These are phyloP conservation scores for Papilio polyxenes DNA, from an alignment of 1,140 invertebrate genomes.

Conservation along the genomic window DNA sequence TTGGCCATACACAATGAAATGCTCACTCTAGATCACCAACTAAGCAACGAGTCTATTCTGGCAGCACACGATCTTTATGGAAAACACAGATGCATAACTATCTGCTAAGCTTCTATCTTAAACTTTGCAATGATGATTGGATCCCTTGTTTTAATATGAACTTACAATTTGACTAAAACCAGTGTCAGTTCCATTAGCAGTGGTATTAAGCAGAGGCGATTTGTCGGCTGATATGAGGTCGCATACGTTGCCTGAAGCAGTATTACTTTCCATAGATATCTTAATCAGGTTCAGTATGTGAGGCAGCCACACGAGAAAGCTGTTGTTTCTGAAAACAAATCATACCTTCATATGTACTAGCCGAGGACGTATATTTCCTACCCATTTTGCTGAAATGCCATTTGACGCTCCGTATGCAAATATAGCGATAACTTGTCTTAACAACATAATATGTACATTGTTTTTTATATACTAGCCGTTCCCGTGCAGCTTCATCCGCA, in stretches of 20 bases:
- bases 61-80: too few relatives aligned
- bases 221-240: constrained; percentile 50
- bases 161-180: constrained; percentile 40
- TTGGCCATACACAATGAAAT: too few relatives aligned
- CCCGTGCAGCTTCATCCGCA: too few relatives aligned
- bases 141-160: neutral
- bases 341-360: neutral
- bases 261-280: constrained; percentile 47
- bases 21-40: too few relatives aligned
- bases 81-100: too few relatives aligned
- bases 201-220: neutral
- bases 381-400: neutral
- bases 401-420: too few relatives aligned
- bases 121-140: too few relatives aligned
- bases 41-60: too few relatives aligned
- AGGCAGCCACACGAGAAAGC: constrained; percentile 67
- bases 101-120: too few relatives aligned
- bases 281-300: constrained; percentile 62
- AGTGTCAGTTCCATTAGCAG: neutral
- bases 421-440: too few relatives aligned
- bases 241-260: constrained; percentile 56
- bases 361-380: neutral
- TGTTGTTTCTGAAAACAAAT: constrained; percentile 66
- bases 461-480: too few relatives aligned
- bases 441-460: too few relatives aligned